Percentiles rank a stretch among this genome's conserved stretches.
These are phyloP conservation scores for Grantiella picta DNA, from an alignment of 2,113 vertebrate species.

Conservation along the genomic window DNA sequence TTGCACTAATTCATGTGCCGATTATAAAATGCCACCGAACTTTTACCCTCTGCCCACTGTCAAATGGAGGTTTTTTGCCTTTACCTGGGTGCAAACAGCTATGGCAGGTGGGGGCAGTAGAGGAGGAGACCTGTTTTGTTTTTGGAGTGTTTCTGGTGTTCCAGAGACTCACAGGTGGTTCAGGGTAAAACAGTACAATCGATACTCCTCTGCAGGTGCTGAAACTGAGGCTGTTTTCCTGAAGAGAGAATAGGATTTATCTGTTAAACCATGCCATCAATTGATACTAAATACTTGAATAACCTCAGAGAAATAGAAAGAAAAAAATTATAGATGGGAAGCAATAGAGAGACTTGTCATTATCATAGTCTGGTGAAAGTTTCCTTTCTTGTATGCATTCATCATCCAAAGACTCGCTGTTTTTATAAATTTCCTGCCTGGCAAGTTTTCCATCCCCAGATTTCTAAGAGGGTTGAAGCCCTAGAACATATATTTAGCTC, in stretches of 20 bases:
- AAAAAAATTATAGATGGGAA: background rate
- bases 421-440: constrained; percentile 52
- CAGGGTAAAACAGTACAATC: background rate
- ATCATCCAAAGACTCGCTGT: background rate
- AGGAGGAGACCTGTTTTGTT: background rate
- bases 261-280: background rate
- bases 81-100: background rate
- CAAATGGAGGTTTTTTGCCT: background rate
- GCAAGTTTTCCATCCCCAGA: constrained; percentile 49
- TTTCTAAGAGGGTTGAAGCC: constrained; percentile 52
- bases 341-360: background rate
- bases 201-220: background rate
- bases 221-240: background rate
- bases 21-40: background rate
- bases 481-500: constrained; percentile 60
- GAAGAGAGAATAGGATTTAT: background rate
- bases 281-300: background rate
- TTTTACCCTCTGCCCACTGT: background rate
- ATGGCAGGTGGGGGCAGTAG: background rate
- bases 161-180: background rate
- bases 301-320: background rate
- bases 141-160: background rate
- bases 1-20: background rate
- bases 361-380: background rate
- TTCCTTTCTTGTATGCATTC: constrained; percentile 23